phyloP scores from a whole-genome alignment of 2,797 vertebrate genomes.

The Pseudochromis fuscus region DNA sequence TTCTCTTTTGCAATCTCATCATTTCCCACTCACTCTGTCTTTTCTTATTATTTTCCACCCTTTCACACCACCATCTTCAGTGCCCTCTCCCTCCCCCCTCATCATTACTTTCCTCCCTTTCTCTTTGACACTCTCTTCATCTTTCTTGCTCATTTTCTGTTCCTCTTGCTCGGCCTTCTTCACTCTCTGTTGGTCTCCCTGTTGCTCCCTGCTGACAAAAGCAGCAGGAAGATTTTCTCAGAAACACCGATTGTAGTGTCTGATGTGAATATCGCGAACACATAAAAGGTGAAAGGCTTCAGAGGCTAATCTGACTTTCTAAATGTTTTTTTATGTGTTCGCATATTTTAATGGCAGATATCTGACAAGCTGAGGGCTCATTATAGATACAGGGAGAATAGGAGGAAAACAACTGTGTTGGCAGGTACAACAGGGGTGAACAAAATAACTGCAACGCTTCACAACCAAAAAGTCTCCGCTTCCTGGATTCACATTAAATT shows the following conservation, averaged over 20 bases:
- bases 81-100: background rate
- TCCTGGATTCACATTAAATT: background rate
- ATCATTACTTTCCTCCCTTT: conserved; percentile 18
- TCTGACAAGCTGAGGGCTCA: conserved; percentile 17
- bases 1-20: conserved; percentile 9
- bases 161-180: conserved; percentile 2
- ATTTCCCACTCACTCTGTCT: background rate
- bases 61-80: background rate
- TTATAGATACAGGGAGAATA: conserved; percentile 4
- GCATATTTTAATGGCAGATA: conserved; percentile 18
- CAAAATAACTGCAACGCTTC: background rate
- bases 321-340: conserved; percentile 26
- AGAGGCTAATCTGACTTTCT: conserved; percentile 2
- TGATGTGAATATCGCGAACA: conserved; percentile 37
- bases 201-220: conserved; percentile 31
- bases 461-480: background rate
- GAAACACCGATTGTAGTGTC: conserved; percentile 34
- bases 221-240: conserved; percentile 17
- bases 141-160: background rate
- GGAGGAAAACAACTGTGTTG: background rate
- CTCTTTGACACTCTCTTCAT: background rate
- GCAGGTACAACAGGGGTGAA: background rate
- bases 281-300: conserved; percentile 20
- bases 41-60: background rate
- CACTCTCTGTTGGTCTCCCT: background rate